phyloP scores from a whole-genome alignment of 2,797 vertebrate species.

The Acanthiza pusilla region DNA sequence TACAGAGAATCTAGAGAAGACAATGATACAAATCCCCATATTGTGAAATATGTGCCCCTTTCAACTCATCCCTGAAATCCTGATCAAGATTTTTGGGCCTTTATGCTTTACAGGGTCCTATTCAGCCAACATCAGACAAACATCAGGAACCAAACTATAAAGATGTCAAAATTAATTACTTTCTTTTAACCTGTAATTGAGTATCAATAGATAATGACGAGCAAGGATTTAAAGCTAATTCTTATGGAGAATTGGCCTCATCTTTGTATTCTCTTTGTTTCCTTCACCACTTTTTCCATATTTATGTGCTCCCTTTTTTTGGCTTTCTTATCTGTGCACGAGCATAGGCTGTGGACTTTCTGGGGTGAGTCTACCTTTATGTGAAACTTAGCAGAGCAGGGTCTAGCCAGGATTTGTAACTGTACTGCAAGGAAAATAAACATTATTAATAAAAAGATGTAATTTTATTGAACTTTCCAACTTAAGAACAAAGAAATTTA shows the following conservation, averaged over 20 bases:
- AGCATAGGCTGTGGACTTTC: neutral
- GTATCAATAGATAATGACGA: neutral
- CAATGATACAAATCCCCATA: neutral
- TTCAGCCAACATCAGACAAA: neutral
- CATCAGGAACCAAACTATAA: neutral
- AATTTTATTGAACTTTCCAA: neutral
- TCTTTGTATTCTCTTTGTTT: neutral
- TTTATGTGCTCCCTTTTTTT: neutral
- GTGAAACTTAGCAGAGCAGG: neutral
- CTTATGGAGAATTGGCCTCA: neutral
- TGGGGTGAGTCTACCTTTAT: neutral
- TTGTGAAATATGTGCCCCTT: neutral
- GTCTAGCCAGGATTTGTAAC: neutral
- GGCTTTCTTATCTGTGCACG: neutral
- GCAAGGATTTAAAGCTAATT: neutral
- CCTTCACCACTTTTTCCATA: neutral
- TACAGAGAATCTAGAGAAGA: neutral
- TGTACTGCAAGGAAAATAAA: neutral
- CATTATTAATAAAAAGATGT: neutral
- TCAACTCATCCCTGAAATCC: neutral
- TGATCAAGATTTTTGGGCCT: neutral
- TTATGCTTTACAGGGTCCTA: neutral
- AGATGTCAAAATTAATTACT: neutral
- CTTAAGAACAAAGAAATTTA: neutral
- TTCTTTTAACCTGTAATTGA: neutral